A percentile compares a stretch with the other conserved stretches of the same genome.
These are phyloP conservation scores for Solea senegalensis DNA, from an alignment of 2,113 vertebrate genomes.

Conservation along the genomic window DNA sequence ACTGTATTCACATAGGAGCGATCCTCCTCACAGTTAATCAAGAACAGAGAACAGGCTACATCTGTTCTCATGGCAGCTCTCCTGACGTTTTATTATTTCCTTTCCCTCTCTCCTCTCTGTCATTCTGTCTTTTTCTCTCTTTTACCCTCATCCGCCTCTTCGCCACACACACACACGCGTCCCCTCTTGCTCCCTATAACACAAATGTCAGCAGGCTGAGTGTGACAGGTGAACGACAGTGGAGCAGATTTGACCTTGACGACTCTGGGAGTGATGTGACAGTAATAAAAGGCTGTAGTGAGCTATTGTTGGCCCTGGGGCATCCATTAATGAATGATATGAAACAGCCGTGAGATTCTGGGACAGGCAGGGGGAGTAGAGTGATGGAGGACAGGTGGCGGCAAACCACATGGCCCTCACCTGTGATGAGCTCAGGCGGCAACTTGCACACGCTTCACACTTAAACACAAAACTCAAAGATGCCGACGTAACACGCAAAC, in stretches of 20 bases:
- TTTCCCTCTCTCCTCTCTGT: slow-evolving; percentile 45
- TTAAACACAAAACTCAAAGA: background rate
- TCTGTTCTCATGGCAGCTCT: slow-evolving; percentile 70
- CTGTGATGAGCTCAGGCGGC: slow-evolving; percentile 48
- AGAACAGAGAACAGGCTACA: slow-evolving; percentile 68
- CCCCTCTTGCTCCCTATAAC: slow-evolving; percentile 50
- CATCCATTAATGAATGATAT: slow-evolving; percentile 80
- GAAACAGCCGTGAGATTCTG: slow-evolving; percentile 70
- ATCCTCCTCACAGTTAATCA: slow-evolving; percentile 71
- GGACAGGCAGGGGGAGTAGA: slow-evolving; percentile 35
- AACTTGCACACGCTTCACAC: slow-evolving; percentile 10
- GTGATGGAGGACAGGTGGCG: slow-evolving; percentile 76
- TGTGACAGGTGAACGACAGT: slow-evolving; percentile 77
- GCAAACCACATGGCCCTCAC: slow-evolving; percentile 59
- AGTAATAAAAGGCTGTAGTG: slow-evolving; percentile 77
- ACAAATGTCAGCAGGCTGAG: slow-evolving; percentile 73
- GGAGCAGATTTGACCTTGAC: slow-evolving; percentile 77
- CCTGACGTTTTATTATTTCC: slow-evolving; percentile 67
- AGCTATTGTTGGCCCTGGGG: slow-evolving; percentile 79
- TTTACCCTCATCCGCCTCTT: slow-evolving; percentile 28
- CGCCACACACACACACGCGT: slow-evolving; percentile 20
- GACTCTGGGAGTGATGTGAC: slow-evolving; percentile 69
- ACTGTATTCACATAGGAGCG: slow-evolving; percentile 48
- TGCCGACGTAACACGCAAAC: slow-evolving; percentile 14
- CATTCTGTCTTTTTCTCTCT: slow-evolving; percentile 49